Evolutionary conservation across 2,888 invertebrate species (phyloP).

Genomic region (Notodonta ziczac): DNA sequence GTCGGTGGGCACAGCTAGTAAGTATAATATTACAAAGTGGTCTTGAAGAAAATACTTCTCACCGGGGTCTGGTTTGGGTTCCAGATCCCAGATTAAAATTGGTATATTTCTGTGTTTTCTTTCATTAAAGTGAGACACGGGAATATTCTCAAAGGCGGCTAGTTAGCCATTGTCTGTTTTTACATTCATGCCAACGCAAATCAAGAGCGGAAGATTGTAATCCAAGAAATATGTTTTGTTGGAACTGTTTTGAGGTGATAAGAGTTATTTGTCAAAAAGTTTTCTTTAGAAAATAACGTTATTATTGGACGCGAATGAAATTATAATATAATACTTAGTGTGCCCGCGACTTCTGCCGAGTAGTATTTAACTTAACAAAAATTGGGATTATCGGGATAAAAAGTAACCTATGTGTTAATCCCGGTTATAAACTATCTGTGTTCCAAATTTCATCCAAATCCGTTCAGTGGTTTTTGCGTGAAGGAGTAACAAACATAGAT

Average conservation of each 20-base stretch:
- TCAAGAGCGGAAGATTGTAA: conserved; percentile 5
- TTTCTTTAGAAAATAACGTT: not conserved
- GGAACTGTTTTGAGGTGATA: conserved; percentile 3
- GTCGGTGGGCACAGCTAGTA: too few relatives aligned
- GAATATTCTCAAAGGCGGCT: not conserved
- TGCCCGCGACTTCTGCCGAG: too few relatives aligned
- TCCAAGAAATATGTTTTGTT: conserved; percentile 10
- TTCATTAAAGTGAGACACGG: not conserved
- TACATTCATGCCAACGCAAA: not conserved
- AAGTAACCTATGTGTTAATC: too few relatives aligned
- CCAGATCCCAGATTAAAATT: not conserved
- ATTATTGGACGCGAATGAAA: not conserved
- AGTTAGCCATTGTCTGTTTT: not conserved
- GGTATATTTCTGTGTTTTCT: not conserved
- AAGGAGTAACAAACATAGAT: too few relatives aligned
- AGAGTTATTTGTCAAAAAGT: not conserved
- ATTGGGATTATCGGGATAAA: too few relatives aligned
- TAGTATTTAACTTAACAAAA: too few relatives aligned
- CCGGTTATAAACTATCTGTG: too few relatives aligned
- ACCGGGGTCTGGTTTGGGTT: not conserved
- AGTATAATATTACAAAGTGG: not conserved
- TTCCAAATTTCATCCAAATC: too few relatives aligned
- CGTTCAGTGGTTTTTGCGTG: too few relatives aligned
- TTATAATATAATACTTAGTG: not conserved
- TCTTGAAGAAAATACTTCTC: not conserved